Conservation (phyloP, 1,140 invertebrate genomes). For the Platyscapa corneri region DNA sequence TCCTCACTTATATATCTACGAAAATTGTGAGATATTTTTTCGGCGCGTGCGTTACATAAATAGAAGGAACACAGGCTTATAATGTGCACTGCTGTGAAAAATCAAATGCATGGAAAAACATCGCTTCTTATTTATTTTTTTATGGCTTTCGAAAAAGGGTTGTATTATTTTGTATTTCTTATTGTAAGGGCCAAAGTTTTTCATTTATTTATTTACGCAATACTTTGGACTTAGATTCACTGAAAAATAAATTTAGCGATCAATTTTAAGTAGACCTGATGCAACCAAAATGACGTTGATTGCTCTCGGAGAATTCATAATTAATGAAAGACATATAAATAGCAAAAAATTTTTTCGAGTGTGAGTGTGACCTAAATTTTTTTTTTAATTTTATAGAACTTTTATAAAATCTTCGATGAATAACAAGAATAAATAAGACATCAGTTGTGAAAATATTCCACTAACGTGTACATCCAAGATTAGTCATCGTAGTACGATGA, state of each 20-base stretch:
- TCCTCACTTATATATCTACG: background rate
- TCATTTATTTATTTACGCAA: background rate
- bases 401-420: too few relatives aligned
- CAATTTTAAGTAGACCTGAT: background rate
- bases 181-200: too few relatives aligned
- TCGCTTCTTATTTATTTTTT: too few relatives aligned
- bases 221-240: background rate
- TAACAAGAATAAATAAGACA: too few relatives aligned
- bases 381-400: too few relatives aligned
- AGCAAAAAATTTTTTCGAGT: too few relatives aligned
- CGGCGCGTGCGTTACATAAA: background rate
- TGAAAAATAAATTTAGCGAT: background rate
- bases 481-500: too few relatives aligned
- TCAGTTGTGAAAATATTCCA: too few relatives aligned
- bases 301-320: background rate
- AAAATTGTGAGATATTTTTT: slow-evolving; percentile 28
- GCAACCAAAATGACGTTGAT: background rate
- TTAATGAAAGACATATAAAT: background rate
- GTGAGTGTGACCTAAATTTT: too few relatives aligned
- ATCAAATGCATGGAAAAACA: background rate
- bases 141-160: background rate
- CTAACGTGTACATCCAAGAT: too few relatives aligned
- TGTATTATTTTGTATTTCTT: background rate
- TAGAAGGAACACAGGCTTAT: background rate
- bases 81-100: background rate